Evolutionary conservation across 2,113 vertebrate genomes (phyloP), one percentile per base, ranked within the genome.

Genomic region (Gasterosteus nipponicus): DNA sequence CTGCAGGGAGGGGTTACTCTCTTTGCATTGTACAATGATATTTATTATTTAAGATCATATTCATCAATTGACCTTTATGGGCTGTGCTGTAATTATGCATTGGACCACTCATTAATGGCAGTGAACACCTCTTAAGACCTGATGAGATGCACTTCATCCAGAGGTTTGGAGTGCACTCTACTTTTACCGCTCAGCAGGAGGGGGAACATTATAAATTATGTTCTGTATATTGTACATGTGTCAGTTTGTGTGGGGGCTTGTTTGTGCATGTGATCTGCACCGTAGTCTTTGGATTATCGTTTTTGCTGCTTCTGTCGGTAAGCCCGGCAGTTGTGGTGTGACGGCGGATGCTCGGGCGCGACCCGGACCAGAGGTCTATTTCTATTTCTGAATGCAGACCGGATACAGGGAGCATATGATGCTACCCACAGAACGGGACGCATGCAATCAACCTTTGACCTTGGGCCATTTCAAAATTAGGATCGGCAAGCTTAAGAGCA

Each of bases 401-500:
- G 60, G 72, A 87, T 60, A 49, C 73, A 56, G 58, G 47, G 33
- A 78, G 53, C 58, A 73, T 58, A 79, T 87, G 73, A 79, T 66
- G 5, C 73, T 3, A 18, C 75, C 84, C 66, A 73, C 81, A 74
- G 49, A 73, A 79, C 72, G 75, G 62, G 39, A 80, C 65, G 67
- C 59, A 38, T 73, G 81, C 80, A 71, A 70, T 65, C 39, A 35
- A 86, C 89, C 87, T 85, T 42, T 88, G 73, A 91, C 86, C 88
- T 15, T 0, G 2, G 68, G 51, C 83, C 82, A 78, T 86, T 87
- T 83, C 2, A 18, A 26, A 84, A 85, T 89, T 85, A 85, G 91
- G 87, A 89, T 90, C 79, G 78, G 54, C 54, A 7, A 49, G 80
- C 78, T 87, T 88, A 89, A 88, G 79, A 86, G 82, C 79, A 74